These are phyloP conservation scores for Eueremaeus valkanovi DNA, from an alignment of 2,888 invertebrate species.

Conservation along the genomic window DNA sequence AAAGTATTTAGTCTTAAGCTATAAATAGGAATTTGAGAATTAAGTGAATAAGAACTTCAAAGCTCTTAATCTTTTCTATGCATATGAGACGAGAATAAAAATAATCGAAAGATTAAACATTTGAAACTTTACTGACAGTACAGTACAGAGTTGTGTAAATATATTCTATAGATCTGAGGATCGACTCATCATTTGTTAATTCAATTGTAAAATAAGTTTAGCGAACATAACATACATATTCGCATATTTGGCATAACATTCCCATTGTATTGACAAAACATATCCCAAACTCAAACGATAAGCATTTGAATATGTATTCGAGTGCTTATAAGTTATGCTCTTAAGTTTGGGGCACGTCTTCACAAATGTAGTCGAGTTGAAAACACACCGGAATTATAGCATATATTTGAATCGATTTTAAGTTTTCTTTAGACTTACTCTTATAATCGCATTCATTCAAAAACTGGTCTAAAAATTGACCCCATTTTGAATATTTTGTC, in stretches of 20 bases:
- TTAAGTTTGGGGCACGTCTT: conserved; percentile 30
- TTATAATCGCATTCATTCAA: not conserved
- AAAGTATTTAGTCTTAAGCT: too few species aligned
- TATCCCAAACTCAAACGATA: not conserved
- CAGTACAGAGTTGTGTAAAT: too few species aligned
- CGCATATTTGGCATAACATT: not conserved
- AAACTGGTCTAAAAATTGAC: too few species aligned
- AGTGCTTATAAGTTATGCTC: conserved; percentile 16
- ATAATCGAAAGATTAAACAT: too few species aligned
- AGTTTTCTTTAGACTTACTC: not conserved
- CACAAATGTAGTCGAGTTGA: not conserved
- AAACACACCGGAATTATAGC: not conserved
- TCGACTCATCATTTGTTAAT: conserved; percentile 6
- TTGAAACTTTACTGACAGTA: too few species aligned
- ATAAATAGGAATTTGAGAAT: too few species aligned
- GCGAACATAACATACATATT: not conserved
- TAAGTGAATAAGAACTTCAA: too few species aligned
- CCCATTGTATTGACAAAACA: not conserved
- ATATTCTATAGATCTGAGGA: not conserved
- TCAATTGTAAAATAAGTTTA: not conserved
- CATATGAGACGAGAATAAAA: too few species aligned
- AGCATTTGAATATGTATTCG: not conserved
- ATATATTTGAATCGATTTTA: not conserved
- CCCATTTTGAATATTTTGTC: too few species aligned
- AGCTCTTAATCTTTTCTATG: too few species aligned